Conservation (phyloP, 2,797 vertebrate species). For the Urosaurus nigricauda region DNA sequence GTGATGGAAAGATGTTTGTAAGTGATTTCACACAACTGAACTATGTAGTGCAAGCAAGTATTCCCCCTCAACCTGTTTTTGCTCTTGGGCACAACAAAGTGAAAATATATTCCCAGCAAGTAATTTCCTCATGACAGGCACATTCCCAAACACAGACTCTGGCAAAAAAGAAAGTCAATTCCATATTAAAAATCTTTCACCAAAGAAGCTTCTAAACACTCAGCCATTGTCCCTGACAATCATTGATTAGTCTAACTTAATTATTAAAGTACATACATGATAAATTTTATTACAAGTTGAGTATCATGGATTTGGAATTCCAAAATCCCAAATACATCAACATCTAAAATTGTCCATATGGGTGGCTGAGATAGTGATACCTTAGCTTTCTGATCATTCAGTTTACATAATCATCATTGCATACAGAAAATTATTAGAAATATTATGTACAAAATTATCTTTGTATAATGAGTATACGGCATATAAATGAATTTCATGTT, state of each 20-base stretch:
- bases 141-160: conserved; percentile 19
- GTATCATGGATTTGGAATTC: too few relatives aligned
- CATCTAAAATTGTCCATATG: too few relatives aligned
- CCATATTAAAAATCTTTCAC: conserved; percentile 30
- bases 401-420: too few relatives aligned
- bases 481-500: too few relatives aligned
- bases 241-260: conserved; percentile 36
- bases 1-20: conserved; percentile 35
- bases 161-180: conserved; percentile 31
- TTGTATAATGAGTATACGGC: too few relatives aligned
- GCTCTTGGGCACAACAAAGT: conserved; percentile 11
- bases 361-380: too few relatives aligned
- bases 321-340: too few relatives aligned
- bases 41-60: not conserved
- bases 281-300: not conserved
- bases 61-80: conserved; percentile 13
- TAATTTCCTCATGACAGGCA: conserved; percentile 22
- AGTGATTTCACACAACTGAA: conserved; percentile 33
- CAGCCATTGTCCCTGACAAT: not conserved
- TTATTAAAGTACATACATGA: not conserved
- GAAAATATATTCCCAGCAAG: conserved; percentile 31
- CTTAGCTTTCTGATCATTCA: too few relatives aligned
- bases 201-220: conserved; percentile 12
- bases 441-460: too few relatives aligned
- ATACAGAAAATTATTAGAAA: too few relatives aligned